Evolutionary conservation across 2,888 invertebrate species (phyloP), one percentile per base, ranked within the genome.

Genomic region (Phortica magna): DNA sequence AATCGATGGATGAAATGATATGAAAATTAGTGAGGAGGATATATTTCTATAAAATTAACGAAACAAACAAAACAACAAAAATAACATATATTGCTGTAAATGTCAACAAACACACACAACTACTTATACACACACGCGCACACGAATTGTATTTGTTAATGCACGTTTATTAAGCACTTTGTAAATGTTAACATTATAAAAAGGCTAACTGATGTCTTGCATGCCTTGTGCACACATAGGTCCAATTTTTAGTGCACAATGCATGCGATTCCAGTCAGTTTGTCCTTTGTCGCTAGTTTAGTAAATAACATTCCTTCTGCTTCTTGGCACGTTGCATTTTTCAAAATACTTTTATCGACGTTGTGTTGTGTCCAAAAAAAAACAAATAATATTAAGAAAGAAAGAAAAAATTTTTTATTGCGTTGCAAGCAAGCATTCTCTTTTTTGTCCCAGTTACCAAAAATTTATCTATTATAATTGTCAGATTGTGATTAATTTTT

Each of bases 201-300:
- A n/a, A 5, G 1, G 31, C 31, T 12, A 61, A 86, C 82, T 84
- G 81, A 79, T 71, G 88, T 82, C 88, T 88, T 89, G 89, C 87
- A 84, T 76, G 22, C 55, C 7, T 70, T 83, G 88, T 88, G 75
- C 75, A 17, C 79, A 71, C 61, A 77, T 78, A 84, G 89, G 89
- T 88, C 88, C 89, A 88, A 87, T 76, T 74, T 70, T 59, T 72
- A 67, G 76, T 42, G 78, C 59, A 86, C 81, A 81, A 70, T 10
- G 41, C 9, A 79, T 84, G 82, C 78, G 84, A 88, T 83, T 83
- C 86, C 42, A 10, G 76, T 78, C 79, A 86, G 81, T 88, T 85
- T 77, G 59, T 10, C 64, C 41, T 17, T 61, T 59, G n/a, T 22
- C 61, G 14, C 14, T 55, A 55, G 55, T 55, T n/a, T 17, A 55